Percentiles rank a stretch among this genome's conserved stretches.
phyloP scores from a whole-genome alignment of 2,888 invertebrate species.

The Allygus modestus region DNA sequence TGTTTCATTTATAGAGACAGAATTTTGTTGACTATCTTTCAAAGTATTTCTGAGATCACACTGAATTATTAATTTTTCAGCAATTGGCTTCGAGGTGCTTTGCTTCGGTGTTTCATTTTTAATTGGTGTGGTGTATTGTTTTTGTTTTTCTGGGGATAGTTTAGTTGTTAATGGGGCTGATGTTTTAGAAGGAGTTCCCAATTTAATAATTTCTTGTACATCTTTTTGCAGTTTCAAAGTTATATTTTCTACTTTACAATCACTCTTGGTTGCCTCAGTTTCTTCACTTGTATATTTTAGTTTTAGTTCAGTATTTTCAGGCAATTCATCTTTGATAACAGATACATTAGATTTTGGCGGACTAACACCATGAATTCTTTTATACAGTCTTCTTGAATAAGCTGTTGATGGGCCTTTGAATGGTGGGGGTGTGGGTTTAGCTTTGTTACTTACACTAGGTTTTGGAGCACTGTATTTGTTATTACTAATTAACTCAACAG shows the following conservation, averaged over 20 bases:
- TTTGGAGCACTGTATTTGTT: neutral
- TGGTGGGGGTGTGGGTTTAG: conserved; percentile 1
- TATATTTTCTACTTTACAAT: conserved; percentile 1
- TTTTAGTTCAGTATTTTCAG: neutral
- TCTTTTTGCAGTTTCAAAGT: conserved; percentile 26
- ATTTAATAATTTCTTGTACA: conserved; percentile 38
- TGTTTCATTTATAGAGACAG: conserved; percentile 21
- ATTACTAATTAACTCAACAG: neutral
- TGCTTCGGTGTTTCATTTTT: neutral
- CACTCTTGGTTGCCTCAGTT: neutral
- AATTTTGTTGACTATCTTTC: neutral
- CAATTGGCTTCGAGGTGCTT: neutral
- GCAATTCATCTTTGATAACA: neutral
- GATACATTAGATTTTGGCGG: neutral
- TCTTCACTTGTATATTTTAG: neutral
- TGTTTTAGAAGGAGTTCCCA: conserved; percentile 1
- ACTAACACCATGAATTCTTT: conserved; percentile 33
- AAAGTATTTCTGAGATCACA: conserved; percentile 33
- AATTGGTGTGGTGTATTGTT: neutral
- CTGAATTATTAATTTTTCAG: conserved; percentile 16
- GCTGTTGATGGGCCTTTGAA: conserved; percentile 1
- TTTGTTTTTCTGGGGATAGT: neutral
- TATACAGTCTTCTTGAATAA: conserved; percentile 35
- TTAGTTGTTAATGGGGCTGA: conserved; percentile 14
- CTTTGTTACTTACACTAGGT: neutral